Evolutionary conservation across 2,113 vertebrate genomes (phyloP).

Genomic region (Marcusenius ussheri): DNA sequence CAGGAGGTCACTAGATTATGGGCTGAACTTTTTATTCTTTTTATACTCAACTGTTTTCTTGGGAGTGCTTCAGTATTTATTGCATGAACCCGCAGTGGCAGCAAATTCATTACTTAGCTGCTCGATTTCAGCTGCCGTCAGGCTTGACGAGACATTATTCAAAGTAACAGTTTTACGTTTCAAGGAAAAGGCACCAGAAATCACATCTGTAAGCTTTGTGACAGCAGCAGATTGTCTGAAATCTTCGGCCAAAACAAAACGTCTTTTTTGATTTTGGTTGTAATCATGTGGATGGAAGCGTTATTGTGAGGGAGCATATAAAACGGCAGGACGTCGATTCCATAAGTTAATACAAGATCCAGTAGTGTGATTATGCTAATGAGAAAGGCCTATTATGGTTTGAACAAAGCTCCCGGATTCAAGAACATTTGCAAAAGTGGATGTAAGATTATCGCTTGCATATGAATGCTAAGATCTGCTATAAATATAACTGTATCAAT

Average conservation of each 20-base stretch:
- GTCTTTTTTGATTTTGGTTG: neutral
- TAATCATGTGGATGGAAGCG: neutral
- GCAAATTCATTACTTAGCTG: conserved; percentile 8
- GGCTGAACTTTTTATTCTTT: neutral
- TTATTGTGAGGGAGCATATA: neutral
- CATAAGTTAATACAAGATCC: neutral
- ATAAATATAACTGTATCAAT: conserved; percentile 3
- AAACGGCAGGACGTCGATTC: neutral
- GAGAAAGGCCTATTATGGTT: neutral
- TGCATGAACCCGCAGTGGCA: neutral
- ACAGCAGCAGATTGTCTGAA: conserved; percentile 6
- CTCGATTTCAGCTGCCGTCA: neutral
- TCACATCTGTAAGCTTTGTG: conserved; percentile 3
- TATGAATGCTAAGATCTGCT: neutral
- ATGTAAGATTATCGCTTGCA: neutral
- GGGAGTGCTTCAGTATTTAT: neutral
- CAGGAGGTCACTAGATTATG: neutral
- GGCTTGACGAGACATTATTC: neutral
- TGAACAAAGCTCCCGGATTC: neutral
- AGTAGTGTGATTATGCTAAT: neutral
- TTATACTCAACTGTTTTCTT: neutral
- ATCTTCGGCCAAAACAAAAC: neutral
- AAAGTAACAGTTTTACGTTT: conserved; percentile 1
- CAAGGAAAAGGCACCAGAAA: neutral
- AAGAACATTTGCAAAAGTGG: neutral